phyloP scores from a whole-genome alignment of 2,797 vertebrate genomes.

The Sitta carolinensis region DNA sequence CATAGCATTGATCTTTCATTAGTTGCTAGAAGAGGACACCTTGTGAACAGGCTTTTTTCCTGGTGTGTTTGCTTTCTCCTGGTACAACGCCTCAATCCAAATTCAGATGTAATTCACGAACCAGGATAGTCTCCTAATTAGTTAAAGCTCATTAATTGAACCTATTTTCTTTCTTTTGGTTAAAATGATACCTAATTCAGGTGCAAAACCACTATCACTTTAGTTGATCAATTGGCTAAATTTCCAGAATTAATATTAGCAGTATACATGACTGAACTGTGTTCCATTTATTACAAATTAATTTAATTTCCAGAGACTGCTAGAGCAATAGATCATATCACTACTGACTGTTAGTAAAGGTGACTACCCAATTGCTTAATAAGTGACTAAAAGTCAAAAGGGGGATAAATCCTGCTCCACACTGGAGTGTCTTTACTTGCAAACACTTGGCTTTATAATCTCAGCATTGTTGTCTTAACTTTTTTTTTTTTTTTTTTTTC shows the following conservation, averaged over 20 bases:
- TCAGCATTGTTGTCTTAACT: not conserved
- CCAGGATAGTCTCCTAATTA: not conserved
- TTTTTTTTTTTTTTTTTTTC: not conserved
- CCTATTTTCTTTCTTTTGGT: not conserved
- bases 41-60: not conserved
- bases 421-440: not conserved
- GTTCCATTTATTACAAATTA: not conserved
- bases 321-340: not conserved
- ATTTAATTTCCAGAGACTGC: not conserved
- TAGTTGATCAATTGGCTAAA: not conserved
- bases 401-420: not conserved
- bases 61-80: not conserved
- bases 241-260: not conserved
- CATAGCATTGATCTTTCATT: not conserved
- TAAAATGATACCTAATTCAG: not conserved
- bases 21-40: not conserved
- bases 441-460: not conserved
- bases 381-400: not conserved
- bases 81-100: not conserved
- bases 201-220: not conserved
- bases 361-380: not conserved
- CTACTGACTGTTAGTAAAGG: not conserved
- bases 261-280: not conserved
- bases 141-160: not conserved
- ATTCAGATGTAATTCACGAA: not conserved